phyloP scores from a whole-genome alignment of 53 echinoderm and acorn worm genomes.

The Arbacia lixula region DNA sequence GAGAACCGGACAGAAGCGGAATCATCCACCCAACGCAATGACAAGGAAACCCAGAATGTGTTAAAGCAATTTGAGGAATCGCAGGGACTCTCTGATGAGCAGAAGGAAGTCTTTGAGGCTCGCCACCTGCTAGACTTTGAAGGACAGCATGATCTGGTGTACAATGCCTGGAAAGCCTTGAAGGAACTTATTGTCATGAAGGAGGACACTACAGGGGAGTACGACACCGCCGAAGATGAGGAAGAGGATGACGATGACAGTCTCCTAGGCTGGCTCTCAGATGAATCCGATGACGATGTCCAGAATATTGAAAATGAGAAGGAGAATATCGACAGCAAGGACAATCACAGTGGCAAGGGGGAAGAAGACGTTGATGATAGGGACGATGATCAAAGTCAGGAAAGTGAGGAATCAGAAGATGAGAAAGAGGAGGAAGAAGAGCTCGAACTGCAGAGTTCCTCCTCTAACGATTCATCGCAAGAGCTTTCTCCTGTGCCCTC shows the following conservation, averaged over 20 bases:
- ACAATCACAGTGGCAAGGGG: neutral
- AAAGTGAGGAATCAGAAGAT: neutral
- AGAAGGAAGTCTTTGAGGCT: conserved; percentile 24
- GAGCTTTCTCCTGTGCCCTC: neutral
- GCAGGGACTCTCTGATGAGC: neutral
- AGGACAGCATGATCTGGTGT: conserved; percentile 34
- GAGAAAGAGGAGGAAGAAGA: neutral
- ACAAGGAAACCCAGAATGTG: neutral
- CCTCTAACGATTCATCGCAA: neutral
- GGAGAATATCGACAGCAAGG: conserved; percentile 1
- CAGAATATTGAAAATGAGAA: conserved; percentile 13
- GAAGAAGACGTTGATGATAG: neutral
- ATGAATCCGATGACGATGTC: conserved; percentile 22
- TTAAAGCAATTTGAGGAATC: conserved; percentile 37
- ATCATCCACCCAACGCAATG: no score
- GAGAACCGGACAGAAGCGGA: no score
- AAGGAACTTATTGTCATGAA: conserved; percentile 42
- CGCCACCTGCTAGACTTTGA: neutral
- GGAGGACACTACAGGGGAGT: conserved; percentile 5
- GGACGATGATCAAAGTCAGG: neutral
- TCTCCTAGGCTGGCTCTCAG: conserved; percentile 44
- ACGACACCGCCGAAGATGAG: neutral
- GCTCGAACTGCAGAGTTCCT: neutral
- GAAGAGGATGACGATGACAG: conserved; percentile 22
- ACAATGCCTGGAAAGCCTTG: conserved; percentile 42